phyloP scores from a whole-genome alignment of 2,888 invertebrate species.

The Pardosa pseudoannulata region DNA sequence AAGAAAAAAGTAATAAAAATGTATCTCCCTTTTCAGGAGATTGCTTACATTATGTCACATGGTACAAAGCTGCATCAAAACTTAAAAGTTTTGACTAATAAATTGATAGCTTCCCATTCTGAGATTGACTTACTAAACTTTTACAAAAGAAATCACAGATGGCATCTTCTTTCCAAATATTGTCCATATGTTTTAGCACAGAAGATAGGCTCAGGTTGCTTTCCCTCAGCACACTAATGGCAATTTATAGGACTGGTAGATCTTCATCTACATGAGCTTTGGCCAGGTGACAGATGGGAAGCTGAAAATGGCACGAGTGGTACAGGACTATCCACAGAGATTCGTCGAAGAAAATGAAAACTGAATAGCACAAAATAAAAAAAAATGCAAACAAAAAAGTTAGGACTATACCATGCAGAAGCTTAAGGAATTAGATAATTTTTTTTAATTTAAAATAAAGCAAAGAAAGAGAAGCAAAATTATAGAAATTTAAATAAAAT shows the following conservation, averaged over 20 bases:
- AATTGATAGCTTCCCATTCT: too few species aligned
- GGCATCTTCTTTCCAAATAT: neutral
- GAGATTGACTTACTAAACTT: neutral
- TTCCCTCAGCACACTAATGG: conserved; percentile 45
- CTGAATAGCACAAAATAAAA: conserved; percentile 59
- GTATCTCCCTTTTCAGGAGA: too few species aligned
- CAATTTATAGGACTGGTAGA: conserved; percentile 2
- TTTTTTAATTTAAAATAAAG: neutral
- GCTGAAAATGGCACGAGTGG: conserved; percentile 72
- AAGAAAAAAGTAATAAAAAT: too few species aligned
- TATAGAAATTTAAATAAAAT: neutral
- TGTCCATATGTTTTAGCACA: neutral
- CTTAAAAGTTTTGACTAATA: too few species aligned
- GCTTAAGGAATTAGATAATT: neutral
- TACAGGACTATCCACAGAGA: conserved; percentile 63
- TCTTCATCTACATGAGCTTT: conserved; percentile 56
- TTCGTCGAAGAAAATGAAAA: conserved; percentile 70
- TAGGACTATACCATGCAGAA: conserved; percentile 51
- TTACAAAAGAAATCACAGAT: neutral
- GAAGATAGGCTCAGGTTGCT: neutral
- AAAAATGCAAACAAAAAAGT: conserved; percentile 48
- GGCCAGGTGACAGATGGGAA: conserved; percentile 72
- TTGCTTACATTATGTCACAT: too few species aligned
- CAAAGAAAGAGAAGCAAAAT: neutral
- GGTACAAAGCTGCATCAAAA: too few species aligned